Conservation (phyloP, 2,797 vertebrate species). For the Sphenopsis melanotis region DNA sequence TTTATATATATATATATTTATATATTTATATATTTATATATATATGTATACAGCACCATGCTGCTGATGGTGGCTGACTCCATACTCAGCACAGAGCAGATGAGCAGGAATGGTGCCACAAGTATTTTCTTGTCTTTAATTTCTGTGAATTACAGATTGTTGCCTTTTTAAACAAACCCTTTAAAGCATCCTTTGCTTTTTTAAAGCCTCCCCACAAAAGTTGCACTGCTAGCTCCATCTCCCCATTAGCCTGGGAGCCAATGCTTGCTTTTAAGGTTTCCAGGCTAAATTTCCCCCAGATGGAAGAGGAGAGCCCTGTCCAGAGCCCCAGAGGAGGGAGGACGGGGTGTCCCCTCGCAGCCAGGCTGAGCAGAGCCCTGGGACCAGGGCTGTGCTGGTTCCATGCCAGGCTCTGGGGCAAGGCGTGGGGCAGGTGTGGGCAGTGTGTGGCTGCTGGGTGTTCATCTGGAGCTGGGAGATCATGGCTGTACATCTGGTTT, state of each 20-base stretch:
- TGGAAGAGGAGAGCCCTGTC: no score
- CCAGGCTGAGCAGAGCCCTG: background rate
- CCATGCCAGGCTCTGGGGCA: background rate
- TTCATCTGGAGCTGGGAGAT: background rate
- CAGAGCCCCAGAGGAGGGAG: rapidly evolving
- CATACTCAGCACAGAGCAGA: background rate
- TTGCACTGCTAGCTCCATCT: background rate
- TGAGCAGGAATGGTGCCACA: background rate
- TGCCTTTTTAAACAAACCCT: background rate
- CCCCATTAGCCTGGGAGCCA: background rate
- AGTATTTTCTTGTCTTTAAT: background rate
- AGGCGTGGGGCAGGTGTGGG: background rate
- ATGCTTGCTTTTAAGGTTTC: background rate
- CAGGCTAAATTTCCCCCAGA: background rate
- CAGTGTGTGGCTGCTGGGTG: background rate
- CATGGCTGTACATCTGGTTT: background rate
- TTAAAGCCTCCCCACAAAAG: background rate
- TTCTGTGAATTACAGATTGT: background rate
- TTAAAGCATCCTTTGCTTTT: background rate
- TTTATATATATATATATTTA: no score
- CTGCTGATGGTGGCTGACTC: background rate
- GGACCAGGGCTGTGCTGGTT: background rate
- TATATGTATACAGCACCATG: no score
- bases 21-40: no score
- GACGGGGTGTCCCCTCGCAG: rapidly evolving